Evolutionary conservation across 2,797 vertebrate genomes (phyloP).

Genomic region (Gephyroberyx darwinii): DNA sequence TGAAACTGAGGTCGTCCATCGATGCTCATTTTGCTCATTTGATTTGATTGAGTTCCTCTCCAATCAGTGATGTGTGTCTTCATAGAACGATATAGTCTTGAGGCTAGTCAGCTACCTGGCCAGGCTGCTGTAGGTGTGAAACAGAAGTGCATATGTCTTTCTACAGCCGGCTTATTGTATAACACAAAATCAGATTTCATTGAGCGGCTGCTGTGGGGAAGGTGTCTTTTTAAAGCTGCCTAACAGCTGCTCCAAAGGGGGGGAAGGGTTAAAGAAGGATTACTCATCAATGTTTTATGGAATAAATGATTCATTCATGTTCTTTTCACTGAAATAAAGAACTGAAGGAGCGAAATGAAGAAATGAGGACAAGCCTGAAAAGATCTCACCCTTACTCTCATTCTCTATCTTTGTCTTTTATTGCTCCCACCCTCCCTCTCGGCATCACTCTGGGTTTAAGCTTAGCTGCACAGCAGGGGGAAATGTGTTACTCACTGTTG

Average conservation of each 20-base stretch:
- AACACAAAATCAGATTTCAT: too few species aligned
- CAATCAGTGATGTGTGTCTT: neutral
- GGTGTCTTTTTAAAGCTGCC: neutral
- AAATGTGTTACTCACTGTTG: constrained; percentile 35
- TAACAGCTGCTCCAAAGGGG: neutral
- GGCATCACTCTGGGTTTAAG: constrained; percentile 10
- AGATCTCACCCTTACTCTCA: neutral
- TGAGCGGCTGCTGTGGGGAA: too few species aligned
- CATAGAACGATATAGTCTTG: neutral
- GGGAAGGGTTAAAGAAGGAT: neutral
- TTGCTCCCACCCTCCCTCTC: constrained; percentile 2
- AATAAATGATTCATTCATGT: constrained; percentile 31
- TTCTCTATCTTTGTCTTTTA: neutral
- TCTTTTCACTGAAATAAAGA: constrained; percentile 3
- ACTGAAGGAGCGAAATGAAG: neutral
- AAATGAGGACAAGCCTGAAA: constrained; percentile 16
- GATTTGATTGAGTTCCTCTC: too few species aligned
- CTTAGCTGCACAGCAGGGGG: constrained; percentile 4
- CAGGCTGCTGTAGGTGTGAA: too few species aligned
- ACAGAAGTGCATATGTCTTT: too few species aligned
- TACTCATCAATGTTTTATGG: neutral
- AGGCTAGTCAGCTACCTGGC: too few species aligned
- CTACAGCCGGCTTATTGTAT: too few species aligned
- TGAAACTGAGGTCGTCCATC: neutral
- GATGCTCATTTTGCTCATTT: neutral